Evolutionary conservation across 2,888 invertebrate species (phyloP).

Genomic region (Thera britannica): DNA sequence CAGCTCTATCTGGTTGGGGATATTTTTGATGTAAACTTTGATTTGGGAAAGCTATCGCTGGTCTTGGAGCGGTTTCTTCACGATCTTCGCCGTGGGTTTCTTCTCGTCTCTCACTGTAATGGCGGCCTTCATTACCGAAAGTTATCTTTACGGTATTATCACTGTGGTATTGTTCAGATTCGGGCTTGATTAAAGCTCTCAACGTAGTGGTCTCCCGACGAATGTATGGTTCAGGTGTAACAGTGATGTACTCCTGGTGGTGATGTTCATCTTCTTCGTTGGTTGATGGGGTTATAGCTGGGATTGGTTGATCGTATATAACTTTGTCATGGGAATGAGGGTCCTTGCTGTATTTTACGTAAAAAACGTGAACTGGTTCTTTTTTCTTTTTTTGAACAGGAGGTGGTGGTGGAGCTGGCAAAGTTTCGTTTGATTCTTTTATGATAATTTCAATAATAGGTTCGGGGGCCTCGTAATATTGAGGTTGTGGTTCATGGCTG

Average conservation of each 20-base stretch:
- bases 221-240: conserved; percentile 82
- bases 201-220: conserved; percentile 90
- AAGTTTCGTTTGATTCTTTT: conserved; percentile 93
- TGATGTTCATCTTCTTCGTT: conserved; percentile 85
- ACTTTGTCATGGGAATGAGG: conserved; percentile 89
- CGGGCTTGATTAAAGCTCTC: conserved; percentile 93
- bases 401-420: conserved; percentile 87
- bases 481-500: conserved; percentile 73
- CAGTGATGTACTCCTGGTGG: conserved; percentile 83
- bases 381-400: conserved; percentile 85
- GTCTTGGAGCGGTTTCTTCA: conserved; percentile 88
- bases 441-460: conserved; percentile 97
- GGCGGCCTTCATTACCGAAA: conserved; percentile 88
- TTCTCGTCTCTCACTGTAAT: conserved; percentile 70
- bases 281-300: conserved; percentile 89
- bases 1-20: conserved; percentile 62
- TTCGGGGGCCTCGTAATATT: conserved; percentile 91
- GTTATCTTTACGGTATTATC: conserved; percentile 93
- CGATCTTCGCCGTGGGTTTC: conserved; percentile 68
- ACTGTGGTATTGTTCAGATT: conserved; percentile 93
- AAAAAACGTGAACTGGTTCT: conserved; percentile 95
- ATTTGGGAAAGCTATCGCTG: conserved; percentile 84
- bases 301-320: conserved; percentile 91
- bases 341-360: conserved; percentile 95
- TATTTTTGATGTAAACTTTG: conserved; percentile 59